Evolutionary conservation across 2,797 vertebrate species (phyloP).

Genomic region (Agapornis canus): DNA sequence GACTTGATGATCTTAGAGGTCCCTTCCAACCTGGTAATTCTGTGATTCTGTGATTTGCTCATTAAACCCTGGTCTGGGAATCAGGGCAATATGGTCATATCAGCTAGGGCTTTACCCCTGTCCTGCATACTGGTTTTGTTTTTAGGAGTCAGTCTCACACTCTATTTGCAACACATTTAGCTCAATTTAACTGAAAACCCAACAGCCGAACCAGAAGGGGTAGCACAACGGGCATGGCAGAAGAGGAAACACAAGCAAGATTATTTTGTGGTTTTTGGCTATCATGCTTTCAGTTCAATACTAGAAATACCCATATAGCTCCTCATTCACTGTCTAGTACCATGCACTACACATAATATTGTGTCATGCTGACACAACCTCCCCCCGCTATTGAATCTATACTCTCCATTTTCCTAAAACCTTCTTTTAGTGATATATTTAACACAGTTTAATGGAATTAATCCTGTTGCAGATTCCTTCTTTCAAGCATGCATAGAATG

Average conservation of each 20-base stretch:
- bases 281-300: background rate
- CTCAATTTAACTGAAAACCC: background rate
- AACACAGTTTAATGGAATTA: background rate
- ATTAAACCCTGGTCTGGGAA: background rate
- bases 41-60: too few species aligned
- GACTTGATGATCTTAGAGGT: too few species aligned
- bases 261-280: background rate
- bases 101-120: background rate
- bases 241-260: background rate
- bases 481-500: accelerated
- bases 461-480: background rate
- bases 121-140: background rate
- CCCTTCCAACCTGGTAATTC: too few species aligned
- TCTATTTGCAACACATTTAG: background rate
- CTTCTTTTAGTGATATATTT: too few species aligned
- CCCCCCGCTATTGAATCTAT: accelerated
- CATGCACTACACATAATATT: background rate
- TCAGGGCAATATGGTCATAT: background rate
- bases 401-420: background rate
- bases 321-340: accelerated
- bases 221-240: background rate
- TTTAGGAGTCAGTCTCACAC: background rate
- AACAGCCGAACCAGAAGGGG: background rate
- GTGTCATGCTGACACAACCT: background rate
- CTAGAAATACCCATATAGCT: background rate